Percentiles rank a stretch among this genome's conserved stretches.
Conservation (phyloP, 2,797 vertebrate species). For the Mastacembelus armatus region DNA sequence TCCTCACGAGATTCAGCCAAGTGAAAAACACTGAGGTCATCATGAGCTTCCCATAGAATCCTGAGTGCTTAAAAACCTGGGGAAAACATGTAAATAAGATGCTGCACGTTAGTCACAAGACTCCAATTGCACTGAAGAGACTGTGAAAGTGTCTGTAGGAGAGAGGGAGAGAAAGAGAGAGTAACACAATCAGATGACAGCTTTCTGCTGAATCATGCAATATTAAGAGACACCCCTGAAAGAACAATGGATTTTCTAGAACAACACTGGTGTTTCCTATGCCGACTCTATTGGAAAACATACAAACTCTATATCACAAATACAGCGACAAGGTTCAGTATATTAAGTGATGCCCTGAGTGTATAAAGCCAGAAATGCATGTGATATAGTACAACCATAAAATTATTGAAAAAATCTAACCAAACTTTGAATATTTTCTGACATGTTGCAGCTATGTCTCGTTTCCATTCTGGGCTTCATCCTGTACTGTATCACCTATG, state of each 20-base stretch:
- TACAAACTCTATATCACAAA: not conserved
- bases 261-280: conserved; percentile 14
- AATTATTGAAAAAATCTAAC: conserved; percentile 5
- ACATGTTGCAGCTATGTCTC: conserved; percentile 87
- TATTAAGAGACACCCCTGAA: conserved; percentile 59
- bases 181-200: conserved; percentile 80
- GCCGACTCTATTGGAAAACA: conserved; percentile 1
- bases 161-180: conserved; percentile 3
- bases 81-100: conserved; percentile 87
- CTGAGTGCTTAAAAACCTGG: conserved; percentile 78
- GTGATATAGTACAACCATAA: not conserved
- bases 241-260: not conserved
- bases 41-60: conserved; percentile 74
- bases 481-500: conserved; percentile 91
- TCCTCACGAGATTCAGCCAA: conserved; percentile 80
- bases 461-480: conserved; percentile 91
- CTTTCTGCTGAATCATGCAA: conserved; percentile 80
- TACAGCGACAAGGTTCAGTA: not conserved
- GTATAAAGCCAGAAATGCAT: not conserved
- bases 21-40: conserved; percentile 85
- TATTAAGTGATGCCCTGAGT: not conserved
- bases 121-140: conserved; percentile 72
- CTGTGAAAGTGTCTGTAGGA: conserved; percentile 57
- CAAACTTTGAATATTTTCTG: conserved; percentile 7
- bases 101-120: conserved; percentile 88